Conservation (phyloP, 2,797 vertebrate genomes). For the Onychomys leucogaster region DNA sequence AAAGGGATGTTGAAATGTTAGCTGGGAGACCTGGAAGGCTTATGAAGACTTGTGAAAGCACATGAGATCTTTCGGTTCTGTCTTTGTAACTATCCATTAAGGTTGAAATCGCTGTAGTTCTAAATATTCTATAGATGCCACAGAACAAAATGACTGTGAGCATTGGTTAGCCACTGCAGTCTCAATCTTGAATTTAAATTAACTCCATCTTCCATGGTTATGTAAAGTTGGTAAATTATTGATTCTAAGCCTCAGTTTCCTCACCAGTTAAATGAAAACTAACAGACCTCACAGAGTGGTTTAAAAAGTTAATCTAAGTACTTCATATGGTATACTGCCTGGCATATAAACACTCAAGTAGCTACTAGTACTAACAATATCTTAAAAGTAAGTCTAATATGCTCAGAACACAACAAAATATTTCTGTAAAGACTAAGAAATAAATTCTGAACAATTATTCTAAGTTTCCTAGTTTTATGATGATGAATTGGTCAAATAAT, state of each 20-base stretch:
- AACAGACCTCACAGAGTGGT: not conserved
- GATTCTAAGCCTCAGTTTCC: conserved; percentile 24
- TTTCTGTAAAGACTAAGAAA: conserved; percentile 44
- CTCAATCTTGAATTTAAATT: not conserved
- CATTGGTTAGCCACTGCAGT: not conserved
- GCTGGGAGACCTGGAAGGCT: not conserved
- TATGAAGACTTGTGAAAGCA: not conserved
- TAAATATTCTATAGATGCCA: not conserved
- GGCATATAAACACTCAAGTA: conserved; percentile 7
- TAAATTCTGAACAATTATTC: conserved; percentile 37
- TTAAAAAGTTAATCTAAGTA: conserved; percentile 7
- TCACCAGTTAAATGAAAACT: conserved; percentile 37
- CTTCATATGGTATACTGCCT: not conserved
- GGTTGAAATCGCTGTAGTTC: not conserved
- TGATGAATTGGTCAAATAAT: conserved; percentile 13
- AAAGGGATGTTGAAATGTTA: conserved; percentile 44
- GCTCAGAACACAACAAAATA: conserved; percentile 22
- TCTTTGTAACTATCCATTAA: conserved; percentile 18
- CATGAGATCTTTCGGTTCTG: conserved; percentile 1
- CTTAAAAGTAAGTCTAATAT: conserved; percentile 21
- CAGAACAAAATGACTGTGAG: not conserved
- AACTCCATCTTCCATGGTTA: not conserved
- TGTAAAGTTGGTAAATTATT: not conserved
- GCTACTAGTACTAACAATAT: not conserved
- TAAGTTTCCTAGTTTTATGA: conserved; percentile 37